These are phyloP conservation scores for Falco novaeseelandiae DNA, from an alignment of 2,797 vertebrate species.

Conservation along the genomic window DNA sequence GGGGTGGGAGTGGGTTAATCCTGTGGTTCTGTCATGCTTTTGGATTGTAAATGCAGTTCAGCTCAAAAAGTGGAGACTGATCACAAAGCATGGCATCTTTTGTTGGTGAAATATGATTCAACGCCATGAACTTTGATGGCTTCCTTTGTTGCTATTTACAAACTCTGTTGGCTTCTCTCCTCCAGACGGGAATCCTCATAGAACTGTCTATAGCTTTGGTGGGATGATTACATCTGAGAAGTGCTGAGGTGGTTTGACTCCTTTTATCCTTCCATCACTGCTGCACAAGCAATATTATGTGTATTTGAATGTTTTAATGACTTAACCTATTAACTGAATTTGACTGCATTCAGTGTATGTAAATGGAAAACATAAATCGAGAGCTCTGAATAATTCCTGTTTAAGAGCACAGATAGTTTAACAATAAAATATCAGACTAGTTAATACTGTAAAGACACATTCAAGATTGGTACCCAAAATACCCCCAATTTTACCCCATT, in stretches of 20 bases:
- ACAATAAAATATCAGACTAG: not conserved
- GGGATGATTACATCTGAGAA: not conserved
- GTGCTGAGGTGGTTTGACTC: not conserved
- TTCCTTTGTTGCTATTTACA: not conserved
- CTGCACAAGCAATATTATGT: not conserved
- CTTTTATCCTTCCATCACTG: not conserved
- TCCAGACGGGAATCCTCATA: not conserved
- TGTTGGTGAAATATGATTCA: not conserved
- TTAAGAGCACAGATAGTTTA: not conserved
- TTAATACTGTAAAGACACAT: not conserved
- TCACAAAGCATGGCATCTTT: not conserved
- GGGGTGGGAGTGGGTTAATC: not conserved
- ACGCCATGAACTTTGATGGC: not conserved
- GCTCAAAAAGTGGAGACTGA: not conserved
- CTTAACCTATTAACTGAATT: not conserved
- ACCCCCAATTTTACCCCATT: not conserved
- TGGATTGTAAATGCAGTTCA: not conserved
- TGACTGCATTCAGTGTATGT: not conserved
- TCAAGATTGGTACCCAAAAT: not conserved
- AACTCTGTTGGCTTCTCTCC: not conserved
- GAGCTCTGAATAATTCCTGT: not conserved
- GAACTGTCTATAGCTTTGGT: not conserved
- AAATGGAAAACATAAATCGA: not conserved
- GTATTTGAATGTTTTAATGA: not conserved
- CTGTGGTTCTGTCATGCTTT: not conserved